Evolutionary conservation across 2,113 vertebrate species (phyloP), one percentile per base, ranked within the genome.

Genomic region (Cranoglanis bouderius): DNA sequence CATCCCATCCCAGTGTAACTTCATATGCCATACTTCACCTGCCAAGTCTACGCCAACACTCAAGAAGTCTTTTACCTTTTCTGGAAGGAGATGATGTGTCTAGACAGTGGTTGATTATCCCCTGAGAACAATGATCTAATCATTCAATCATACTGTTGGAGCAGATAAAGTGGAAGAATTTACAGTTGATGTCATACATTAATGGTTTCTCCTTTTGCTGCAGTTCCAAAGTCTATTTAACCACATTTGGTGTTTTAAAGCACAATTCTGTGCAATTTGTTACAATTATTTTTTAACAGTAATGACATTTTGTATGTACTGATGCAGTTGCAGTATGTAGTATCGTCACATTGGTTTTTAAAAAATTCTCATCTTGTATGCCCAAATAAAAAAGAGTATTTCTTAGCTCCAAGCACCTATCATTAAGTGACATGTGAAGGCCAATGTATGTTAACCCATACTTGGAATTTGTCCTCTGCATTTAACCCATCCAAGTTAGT

Each of bases 121-220:
- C 26, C 19, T 85, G 65, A 85, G 84, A 85, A 85, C 32, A 57
- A 38, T 61, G 74, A 51, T 65, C 74, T 87, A 83, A 83, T 83
- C 81, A 82, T 26, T 26, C 81, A 46, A 49, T 63, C 55, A 19
- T 46, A 32, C 85, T 49, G 7, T 16, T 26, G 43, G 43, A 80
- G 74, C 18, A 87, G 85, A 87, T 53, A 24, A 63, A 53, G 18
- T 63, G 43, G 57, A 59, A 18, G 29, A 81, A 78, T 75, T 78
- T 46, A 32, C n/a, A 14, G 57, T 49, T 32, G 51, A 86, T 26
- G 53, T 32, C 16, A 38, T 8, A 18, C 32, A 77, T 24, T 57
- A 46, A 61, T 43, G 21, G 8, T 38, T 24, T 67, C 40, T 85
- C 1, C 21, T 61, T 61, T 61, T 32, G 75, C n/a, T 49, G 9